Base-by-base conservation (phyloP, 1,140 invertebrate genomes). In the Radopholus similis region DNA sequence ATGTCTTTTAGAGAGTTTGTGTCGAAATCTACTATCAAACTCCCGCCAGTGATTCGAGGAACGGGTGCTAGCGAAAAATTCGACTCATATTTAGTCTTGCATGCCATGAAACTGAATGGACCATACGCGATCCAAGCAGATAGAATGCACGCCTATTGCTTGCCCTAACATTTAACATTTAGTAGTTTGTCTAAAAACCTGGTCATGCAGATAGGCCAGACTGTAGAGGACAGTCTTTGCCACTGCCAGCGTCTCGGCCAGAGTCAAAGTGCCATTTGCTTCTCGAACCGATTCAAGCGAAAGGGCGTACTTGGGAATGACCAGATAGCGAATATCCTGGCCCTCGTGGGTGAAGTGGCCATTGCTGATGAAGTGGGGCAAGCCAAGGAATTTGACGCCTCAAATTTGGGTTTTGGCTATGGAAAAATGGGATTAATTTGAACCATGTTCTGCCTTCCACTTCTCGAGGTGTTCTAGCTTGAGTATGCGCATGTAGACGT, bases 61-160 rank as follows among this genome's bases (percentile, higher is more conserved):
- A 30, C 70, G 28, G 44, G 69, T 42, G 72, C 56, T 77, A 74
- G 72, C 72, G 72, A 74, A 73, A 75, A 73, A 30, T 58, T 38
- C 32, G 69, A 35, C 42, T n/a, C 13, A 77, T n/a, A 8, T 67
- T 69, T 51, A 30, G 21, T 72, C 30, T 72, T 18, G 74, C 71
- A 66, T 54, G 42, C 21, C 21, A 73, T 72, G 55, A 47, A 72
- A 77, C 47, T 35, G 37, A 2, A 26, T 49, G 59, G 32, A 23
- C 23, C 34, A 28, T 18, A 8, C 34, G 58, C 15, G 53, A 23
- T 21, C 34, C 21, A 30, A 23, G 32, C 37, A 68, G 9, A 68
- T 68, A 68, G 66, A 68, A 68, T 5, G 23, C 56, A 54, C 66
- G 66, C 68, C 23, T 28, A 55, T 44, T 26, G 34, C 26, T 28